A percentile compares a stretch with the other conserved stretches of the same genome.
Conservation (phyloP, 2,888 invertebrate genomes). For the Torymus texanus region DNA sequence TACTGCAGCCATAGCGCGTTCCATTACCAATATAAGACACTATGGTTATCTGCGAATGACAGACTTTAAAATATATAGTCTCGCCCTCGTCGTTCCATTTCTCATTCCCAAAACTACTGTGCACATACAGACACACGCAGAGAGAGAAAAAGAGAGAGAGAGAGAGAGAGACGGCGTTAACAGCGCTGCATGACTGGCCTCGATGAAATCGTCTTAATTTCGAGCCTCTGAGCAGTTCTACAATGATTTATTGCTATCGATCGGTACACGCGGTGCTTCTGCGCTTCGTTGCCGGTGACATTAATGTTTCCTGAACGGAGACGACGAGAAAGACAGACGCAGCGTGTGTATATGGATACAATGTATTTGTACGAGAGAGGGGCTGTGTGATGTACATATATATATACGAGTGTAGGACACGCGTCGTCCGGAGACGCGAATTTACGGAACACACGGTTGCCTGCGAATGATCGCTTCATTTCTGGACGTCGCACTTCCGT, state of each 20-base stretch:
- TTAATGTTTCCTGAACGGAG: constrained; percentile 70
- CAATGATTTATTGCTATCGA: constrained; percentile 53
- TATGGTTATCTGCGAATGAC: constrained; percentile 9
- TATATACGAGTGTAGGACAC: constrained; percentile 68
- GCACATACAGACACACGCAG: not conserved
- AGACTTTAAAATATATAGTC: constrained; percentile 12
- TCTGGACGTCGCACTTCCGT: constrained; percentile 52
- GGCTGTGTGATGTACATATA: constrained; percentile 56
- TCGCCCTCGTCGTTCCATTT: constrained; percentile 9
- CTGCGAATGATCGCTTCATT: constrained; percentile 60
- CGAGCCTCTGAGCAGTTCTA: not conserved
- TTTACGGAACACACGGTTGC: constrained; percentile 49
- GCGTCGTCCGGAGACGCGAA: constrained; percentile 62
- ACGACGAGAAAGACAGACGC: constrained; percentile 60
- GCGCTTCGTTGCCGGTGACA: constrained; percentile 65
- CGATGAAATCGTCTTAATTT: constrained; percentile 49
- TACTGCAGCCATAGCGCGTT: too few relatives aligned
- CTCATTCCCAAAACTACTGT: constrained; percentile 15
- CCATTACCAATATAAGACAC: too few relatives aligned
- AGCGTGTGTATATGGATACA: constrained; percentile 43
- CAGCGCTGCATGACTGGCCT: not conserved
- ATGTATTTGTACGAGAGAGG: constrained; percentile 57
- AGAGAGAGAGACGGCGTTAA: not conserved
- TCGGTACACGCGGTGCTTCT: constrained; percentile 59
- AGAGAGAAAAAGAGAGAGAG: too few relatives aligned